These are phyloP conservation scores for Anoplius nigerrimus DNA, from an alignment of 2,888 invertebrate species.

Conservation along the genomic window DNA sequence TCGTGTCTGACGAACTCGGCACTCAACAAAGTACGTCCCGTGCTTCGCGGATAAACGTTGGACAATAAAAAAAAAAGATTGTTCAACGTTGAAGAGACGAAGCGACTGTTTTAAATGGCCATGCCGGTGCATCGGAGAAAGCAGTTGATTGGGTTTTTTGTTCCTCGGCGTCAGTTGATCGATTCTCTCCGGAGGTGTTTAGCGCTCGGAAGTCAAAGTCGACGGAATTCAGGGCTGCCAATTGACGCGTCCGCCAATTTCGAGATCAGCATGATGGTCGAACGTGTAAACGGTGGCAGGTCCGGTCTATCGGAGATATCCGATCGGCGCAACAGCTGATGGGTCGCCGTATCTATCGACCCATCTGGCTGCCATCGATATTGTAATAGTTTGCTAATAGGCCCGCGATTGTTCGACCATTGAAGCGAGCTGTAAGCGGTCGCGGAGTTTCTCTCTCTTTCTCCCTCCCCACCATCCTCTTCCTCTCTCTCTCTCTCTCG, in stretches of 20 bases:
- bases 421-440: conserved; percentile 50
- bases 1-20: too few relatives aligned
- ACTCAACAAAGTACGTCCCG: too few relatives aligned
- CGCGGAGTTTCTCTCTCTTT: conserved; percentile 19
- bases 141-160: too few relatives aligned
- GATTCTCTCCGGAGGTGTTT: background rate
- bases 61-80: too few relatives aligned
- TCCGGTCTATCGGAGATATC: conserved; percentile 50
- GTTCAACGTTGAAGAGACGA: too few relatives aligned
- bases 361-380: conserved; percentile 58
- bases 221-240: conserved; percentile 11
- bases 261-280: conserved; percentile 39
- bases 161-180: too few relatives aligned
- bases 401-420: conserved; percentile 61
- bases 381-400: conserved; percentile 69
- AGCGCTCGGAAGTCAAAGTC: background rate
- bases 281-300: conserved; percentile 29
- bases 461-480: too few relatives aligned
- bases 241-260: conserved; percentile 40
- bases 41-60: too few relatives aligned
- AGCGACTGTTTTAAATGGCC: too few relatives aligned
- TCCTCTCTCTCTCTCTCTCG: background rate
- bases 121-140: too few relatives aligned
- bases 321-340: conserved; percentile 67
- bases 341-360: conserved; percentile 60